Base-by-base conservation (phyloP, 1,140 invertebrate genomes). In the Calycopis cecrops region DNA sequence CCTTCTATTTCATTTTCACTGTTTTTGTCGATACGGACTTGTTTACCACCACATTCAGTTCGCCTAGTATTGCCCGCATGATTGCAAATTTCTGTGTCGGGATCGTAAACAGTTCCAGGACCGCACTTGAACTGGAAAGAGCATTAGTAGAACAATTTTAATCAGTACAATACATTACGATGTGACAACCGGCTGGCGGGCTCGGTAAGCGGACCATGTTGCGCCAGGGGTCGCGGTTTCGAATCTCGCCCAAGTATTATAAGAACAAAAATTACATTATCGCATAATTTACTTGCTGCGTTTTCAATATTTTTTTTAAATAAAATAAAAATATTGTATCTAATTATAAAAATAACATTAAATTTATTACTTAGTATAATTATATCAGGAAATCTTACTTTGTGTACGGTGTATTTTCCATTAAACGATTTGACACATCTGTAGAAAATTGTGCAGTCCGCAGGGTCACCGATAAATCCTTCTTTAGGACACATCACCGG, bases 61-160 rank as follows among this genome's bases (percentile, higher is more conserved):
- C 91, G 83, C 53, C 85, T 90, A 59, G 90, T 92, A n/a, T 88
- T 90, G 54, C 87, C 85, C 4, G 92, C 90, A 79, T 92, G 90
- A 59, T 92, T 93, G 70, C 93, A 95, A 53, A 90, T 85, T 60
- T 90, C 88, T n/a, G 85, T 89, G 1, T 88, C 81, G 11, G 90
- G 88, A 67, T 94, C 93, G 58, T 91, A 95, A 8, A 94, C 91
- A 2, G 93, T 94, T 28, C 92, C 93, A 42, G 89, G 86, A 1
- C 90, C 91, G 71, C 93, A 94, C 77, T 92, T 89, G 71, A 93
- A 94, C 82, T 89, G 88, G 56, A 92, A 91, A 57, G 4, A 16
- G 11, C 35, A 4, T 10, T 10, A 1, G 21, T 8, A 49, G 14
- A n/a, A 44, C n/a, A 17, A 3, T 44, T 16, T 16, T 1, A 44